Evolutionary conservation across 1,140 invertebrate species (phyloP).

Genomic region (Archegozetes longisetosus): DNA sequence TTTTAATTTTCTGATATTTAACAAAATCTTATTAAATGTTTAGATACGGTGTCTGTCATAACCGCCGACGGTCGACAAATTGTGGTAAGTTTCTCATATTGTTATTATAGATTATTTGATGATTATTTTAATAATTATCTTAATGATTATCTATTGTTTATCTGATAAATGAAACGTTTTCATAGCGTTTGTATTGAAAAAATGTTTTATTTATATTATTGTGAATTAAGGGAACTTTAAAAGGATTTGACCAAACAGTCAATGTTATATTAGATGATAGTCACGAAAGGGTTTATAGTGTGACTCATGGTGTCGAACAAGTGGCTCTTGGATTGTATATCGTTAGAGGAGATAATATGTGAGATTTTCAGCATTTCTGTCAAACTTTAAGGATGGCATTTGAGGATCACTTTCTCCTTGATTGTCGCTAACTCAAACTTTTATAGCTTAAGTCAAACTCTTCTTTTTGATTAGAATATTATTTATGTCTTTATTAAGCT

Average conservation of each 20-base stretch:
- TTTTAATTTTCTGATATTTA: slow-evolving; percentile 25
- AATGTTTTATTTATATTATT: slow-evolving; percentile 17
- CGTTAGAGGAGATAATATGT: slow-evolving; percentile 94
- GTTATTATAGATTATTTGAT: slow-evolving; percentile 16
- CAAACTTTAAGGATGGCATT: too few relatives aligned
- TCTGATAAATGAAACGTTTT: not conserved
- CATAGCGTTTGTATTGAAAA: not conserved
- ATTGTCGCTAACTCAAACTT: too few relatives aligned
- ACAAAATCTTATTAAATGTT: too few relatives aligned
- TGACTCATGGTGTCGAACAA: slow-evolving; percentile 79
- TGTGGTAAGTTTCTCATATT: slow-evolving; percentile 48
- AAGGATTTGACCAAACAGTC: slow-evolving; percentile 94
- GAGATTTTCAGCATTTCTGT: slow-evolving; percentile 32
- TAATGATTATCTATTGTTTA: not conserved
- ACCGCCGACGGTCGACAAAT: slow-evolving; percentile 88
- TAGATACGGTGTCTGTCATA: slow-evolving; percentile 80
- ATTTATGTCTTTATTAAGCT: too few relatives aligned
- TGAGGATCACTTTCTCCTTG: too few relatives aligned
- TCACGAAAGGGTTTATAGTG: slow-evolving; percentile 89
- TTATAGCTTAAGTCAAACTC: too few relatives aligned
- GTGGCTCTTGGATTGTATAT: slow-evolving; percentile 91
- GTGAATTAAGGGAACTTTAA: slow-evolving; percentile 52
- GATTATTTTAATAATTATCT: slow-evolving; percentile 16
- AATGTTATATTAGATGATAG: slow-evolving; percentile 95
- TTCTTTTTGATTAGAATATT: too few relatives aligned